Base-by-base conservation (phyloP, 1,140 invertebrate species). In the Eubasilissa regina region DNA sequence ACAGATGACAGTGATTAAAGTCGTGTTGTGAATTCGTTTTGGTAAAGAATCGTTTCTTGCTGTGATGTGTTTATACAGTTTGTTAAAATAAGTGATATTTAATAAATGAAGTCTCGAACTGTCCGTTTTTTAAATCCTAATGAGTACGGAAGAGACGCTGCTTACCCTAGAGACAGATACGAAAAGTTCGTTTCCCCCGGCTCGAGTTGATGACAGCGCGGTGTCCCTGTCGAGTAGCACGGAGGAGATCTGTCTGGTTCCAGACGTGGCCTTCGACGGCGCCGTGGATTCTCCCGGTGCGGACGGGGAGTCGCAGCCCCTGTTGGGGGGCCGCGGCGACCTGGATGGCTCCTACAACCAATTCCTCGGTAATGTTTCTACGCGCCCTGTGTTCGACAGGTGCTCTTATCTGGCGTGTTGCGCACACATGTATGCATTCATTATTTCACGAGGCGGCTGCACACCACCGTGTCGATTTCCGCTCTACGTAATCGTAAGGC, bases 261-360 rank as follows among this genome's bases (percentile, higher is more conserved):
- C 92, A 78, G 93, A 93, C 84, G 91, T 93, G 78, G 90, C 86
- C n/a, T 92, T 92, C 84, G 91, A 91, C 83, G 87, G 90, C 87
- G 90, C 90, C 88, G 92, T 94, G 92, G 93, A 94, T 91, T 94
- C 94, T 47, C 91, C 93, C 85, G 92, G 93, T 48, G 92, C 92
- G 76, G 94, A 94, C 87, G 91, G 95, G 85, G 96, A 97, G 91
- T 96, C 95, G 87, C 95, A 97, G 90, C 96, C 96, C 86, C 92
- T 97, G 81, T 91, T 97, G 35, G 93, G 94, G 93, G 94, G 93
- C 89, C 92, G 94, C 83, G 92, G 94, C 88, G 94, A 95, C 84
- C 89, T 93, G 81, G 94, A 95, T 25, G 90, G 93, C 64, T 92
- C 93, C 48, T 94, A 92, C 82, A 96, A 96, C 87, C 92, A 93